These are phyloP conservation scores for Drosophila fuyamai DNA, from an alignment of 1,140 invertebrate species.

Conservation along the genomic window DNA sequence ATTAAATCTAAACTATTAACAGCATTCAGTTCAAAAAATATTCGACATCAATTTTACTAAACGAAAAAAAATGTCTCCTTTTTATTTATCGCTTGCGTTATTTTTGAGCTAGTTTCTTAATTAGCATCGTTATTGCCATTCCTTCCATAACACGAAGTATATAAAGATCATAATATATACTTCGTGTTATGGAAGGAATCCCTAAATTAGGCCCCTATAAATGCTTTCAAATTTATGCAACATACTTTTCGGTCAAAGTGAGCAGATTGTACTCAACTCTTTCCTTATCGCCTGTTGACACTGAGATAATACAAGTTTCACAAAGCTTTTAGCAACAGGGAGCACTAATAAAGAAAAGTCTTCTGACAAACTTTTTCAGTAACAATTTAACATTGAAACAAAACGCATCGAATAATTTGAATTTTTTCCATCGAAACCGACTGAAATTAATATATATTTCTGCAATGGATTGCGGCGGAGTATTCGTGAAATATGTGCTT, in stretches of 20 bases:
- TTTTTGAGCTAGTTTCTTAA: no score
- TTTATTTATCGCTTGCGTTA: no score
- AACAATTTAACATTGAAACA: not conserved
- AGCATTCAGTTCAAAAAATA: no score
- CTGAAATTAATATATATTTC: not conserved
- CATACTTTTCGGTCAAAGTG: not conserved
- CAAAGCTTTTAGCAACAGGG: not conserved
- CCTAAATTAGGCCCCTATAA: no score
- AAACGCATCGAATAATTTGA: conserved; percentile 1
- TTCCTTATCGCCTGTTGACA: not conserved
- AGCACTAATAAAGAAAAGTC: not conserved
- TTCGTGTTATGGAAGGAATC: no score
- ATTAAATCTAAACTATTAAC: no score
- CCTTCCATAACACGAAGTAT: no score
- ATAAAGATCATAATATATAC: no score
- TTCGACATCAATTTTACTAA: no score
- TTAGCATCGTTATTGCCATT: no score
- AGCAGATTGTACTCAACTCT: not conserved
- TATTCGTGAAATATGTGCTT: conserved; percentile 92
- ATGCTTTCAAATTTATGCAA: no score
- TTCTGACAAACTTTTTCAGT: not conserved
- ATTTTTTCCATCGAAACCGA: not conserved
- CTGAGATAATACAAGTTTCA: not conserved
- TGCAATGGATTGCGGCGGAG: conserved; percentile 88
- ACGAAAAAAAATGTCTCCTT: no score